These are phyloP conservation scores for Halcyon leucocephala DNA, from an alignment of 2,797 vertebrate genomes.

Conservation along the genomic window DNA sequence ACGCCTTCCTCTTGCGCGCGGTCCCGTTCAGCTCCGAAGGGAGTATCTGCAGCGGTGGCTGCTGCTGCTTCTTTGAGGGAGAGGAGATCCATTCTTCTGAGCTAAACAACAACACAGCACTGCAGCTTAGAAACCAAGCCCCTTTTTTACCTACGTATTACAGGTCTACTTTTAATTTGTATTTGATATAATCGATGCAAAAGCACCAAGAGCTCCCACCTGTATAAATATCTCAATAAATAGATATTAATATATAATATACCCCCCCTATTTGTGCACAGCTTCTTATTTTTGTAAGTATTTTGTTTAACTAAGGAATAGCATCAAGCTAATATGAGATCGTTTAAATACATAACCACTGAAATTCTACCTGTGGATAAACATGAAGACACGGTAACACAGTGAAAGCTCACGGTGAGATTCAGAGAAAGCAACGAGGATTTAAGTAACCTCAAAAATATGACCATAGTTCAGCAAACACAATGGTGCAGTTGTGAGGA, in stretches of 20 bases:
- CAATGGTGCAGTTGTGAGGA: neutral
- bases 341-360: neutral
- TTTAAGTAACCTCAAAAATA: neutral
- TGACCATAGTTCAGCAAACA: neutral
- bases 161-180: no score
- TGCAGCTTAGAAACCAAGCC: neutral
- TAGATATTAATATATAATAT: no score
- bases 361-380: neutral
- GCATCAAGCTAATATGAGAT: neutral
- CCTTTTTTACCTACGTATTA: no score
- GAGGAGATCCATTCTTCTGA: conserved; percentile 49
- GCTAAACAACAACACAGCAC: conserved; percentile 26
- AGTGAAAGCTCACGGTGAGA: neutral
- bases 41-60: neutral
- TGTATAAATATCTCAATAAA: neutral
- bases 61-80: conserved; percentile 36
- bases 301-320: neutral
- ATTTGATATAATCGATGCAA: neutral
- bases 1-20: conserved; percentile 63
- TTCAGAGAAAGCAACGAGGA: neutral
- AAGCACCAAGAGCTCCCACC: neutral
- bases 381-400: neutral
- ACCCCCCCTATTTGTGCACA: neutral
- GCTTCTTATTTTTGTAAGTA: neutral
- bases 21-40: conserved; percentile 57